A percentile compares a stretch with the other conserved stretches of the same genome.
These are phyloP conservation scores for Altica lythri DNA, from an alignment of 2,888 invertebrate genomes.

Conservation along the genomic window DNA sequence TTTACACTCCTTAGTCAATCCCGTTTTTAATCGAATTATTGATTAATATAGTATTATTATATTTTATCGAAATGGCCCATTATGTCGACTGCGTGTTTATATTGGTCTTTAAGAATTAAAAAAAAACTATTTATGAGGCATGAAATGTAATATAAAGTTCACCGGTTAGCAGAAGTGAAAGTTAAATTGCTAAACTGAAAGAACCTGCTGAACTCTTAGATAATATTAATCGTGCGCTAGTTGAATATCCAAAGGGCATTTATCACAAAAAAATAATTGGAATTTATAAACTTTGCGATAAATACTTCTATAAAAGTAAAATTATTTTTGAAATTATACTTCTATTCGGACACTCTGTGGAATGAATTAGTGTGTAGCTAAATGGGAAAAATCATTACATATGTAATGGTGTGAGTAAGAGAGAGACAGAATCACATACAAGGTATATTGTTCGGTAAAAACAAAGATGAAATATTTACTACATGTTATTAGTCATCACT, in stretches of 20 bases:
- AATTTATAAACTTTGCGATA: not conserved
- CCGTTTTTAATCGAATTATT: no score
- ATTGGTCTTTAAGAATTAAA: not conserved
- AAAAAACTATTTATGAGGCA: not conserved
- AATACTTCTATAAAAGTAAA: not conserved
- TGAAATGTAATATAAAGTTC: conserved; percentile 4
- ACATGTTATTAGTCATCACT: no score
- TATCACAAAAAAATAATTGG: not conserved
- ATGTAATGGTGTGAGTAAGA: no score
- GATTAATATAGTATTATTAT: not conserved
- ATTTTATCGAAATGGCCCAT: not conserved
- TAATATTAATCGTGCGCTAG: not conserved
- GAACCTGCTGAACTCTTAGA: not conserved
- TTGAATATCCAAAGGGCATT: not conserved
- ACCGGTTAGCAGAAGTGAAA: conserved; percentile 1
- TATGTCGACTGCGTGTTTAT: not conserved
- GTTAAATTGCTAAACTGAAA: conserved; percentile 2
- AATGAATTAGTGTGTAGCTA: no score
- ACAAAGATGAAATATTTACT: no score
- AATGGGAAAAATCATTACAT: no score
- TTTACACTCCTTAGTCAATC: not conserved
- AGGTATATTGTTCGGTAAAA: not conserved
- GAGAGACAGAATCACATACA: no score
- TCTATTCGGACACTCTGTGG: no score
- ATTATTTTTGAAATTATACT: not conserved